Conservation (phyloP, 2,888 invertebrate species). For the Pandemis cinnamomeana region DNA sequence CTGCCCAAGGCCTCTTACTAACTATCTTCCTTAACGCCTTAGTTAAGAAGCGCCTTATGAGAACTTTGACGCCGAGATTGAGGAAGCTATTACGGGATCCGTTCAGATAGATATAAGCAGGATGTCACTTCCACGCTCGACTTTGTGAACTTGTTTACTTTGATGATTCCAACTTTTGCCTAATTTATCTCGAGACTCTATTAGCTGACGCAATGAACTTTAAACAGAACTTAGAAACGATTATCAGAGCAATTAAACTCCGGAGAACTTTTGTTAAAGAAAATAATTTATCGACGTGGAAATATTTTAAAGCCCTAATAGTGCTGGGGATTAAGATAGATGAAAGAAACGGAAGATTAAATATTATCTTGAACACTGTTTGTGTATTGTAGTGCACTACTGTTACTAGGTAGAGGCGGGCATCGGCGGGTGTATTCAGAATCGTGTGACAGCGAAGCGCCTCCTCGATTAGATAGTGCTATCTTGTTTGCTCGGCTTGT, state of each 20-base stretch:
- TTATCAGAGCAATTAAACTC: conserved; percentile 45
- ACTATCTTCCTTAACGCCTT: conserved; percentile 83
- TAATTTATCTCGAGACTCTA: conserved; percentile 67
- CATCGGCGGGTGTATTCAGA: conserved; percentile 51
- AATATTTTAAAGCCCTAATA: conserved; percentile 29
- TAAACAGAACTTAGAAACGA: conserved; percentile 33
- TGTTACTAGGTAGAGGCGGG: conserved; percentile 73
- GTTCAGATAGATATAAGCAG: conserved; percentile 82
- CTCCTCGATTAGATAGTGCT: conserved; percentile 28
- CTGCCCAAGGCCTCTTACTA: conserved; percentile 79
- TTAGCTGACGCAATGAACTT: conserved; percentile 39
- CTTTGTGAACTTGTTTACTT: conserved; percentile 82
- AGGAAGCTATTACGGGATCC: conserved; percentile 83
- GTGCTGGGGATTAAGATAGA: conserved; percentile 54
- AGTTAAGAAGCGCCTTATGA: conserved; percentile 84
- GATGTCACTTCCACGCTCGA: conserved; percentile 82
- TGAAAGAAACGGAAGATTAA: conserved; percentile 71
- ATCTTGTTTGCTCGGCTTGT: conserved; percentile 34
- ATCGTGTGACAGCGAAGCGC: conserved; percentile 11
- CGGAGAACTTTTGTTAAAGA: conserved; percentile 46
- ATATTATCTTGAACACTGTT: conserved; percentile 78
- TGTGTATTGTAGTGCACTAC: conserved; percentile 80
- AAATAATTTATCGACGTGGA: conserved; percentile 39
- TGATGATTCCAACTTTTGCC: conserved; percentile 74
- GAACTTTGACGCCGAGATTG: conserved; percentile 84